Base-by-base conservation (phyloP, 2,888 invertebrate genomes). In the Branchellion lobata region DNA sequence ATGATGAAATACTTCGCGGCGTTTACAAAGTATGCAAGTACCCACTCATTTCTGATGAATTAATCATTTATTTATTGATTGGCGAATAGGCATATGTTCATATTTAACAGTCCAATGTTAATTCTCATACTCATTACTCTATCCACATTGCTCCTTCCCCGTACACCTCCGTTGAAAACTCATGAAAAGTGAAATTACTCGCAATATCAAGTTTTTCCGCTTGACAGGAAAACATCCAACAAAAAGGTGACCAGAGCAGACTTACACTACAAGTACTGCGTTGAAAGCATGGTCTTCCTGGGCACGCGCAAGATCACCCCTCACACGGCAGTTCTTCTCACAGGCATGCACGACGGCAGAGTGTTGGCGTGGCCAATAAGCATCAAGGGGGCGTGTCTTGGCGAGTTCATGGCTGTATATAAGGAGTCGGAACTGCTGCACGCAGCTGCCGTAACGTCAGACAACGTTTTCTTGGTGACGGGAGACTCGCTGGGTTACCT, bases 311-410 rank as follows among this genome's bases (percentile, higher is more conserved):
- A 40, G 14, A 33, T 76, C 36, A 34, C 73, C 31, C 80, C 80
- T 14, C 51, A 68, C 27, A 80, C 80, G 27, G 81, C 78, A 31
- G 65, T 73, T 1, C 87, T 94, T 18, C 86, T 93, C 77, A 90
- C 93, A 0, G 90, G 92, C 0, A 87, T 94, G 81, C 92, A 92
- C 85, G 92, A 92, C 82, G 94, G 94, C 0, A 88, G 90, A 80
- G 89, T 88, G 5, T 92, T 94, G 88, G 90, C 92, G 31, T 94
- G 94, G 92, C 93, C 93, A 27, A 92, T 93, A 86, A 92, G 93
- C 86, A 90, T 91, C 57, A 90, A 90, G 18, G 93, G 92, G 18
- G 92, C 92, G 8, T 91, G 91, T 86, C 88, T 93, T 80, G 90
- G 90, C 47, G 89, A 92, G 34, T 94, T 93, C 87, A 90, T 89